Conservation (phyloP, 2,888 invertebrate genomes). For the Cylindroiulus punctatus region DNA sequence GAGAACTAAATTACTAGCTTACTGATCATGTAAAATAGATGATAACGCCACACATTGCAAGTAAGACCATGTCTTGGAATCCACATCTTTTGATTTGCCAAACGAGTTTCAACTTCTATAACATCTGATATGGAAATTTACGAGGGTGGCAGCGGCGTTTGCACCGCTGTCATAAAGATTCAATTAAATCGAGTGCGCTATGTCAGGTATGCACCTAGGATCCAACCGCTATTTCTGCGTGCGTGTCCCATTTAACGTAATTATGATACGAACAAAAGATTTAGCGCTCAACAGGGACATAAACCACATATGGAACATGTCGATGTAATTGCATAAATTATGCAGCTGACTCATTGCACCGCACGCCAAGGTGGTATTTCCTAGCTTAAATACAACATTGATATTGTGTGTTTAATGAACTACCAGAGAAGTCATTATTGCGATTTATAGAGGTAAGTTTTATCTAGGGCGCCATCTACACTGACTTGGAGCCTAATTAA, state of each 20-base stretch:
- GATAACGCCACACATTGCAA: too few relatives aligned
- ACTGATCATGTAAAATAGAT: too few relatives aligned
- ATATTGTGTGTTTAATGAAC: not conserved
- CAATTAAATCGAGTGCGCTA: not conserved
- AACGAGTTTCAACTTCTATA: too few relatives aligned
- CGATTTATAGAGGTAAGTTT: not conserved
- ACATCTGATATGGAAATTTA: too few relatives aligned
- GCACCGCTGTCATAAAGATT: not conserved
- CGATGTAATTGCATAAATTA: slow-evolving; percentile 10
- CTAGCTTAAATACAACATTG: not conserved
- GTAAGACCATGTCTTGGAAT: too few relatives aligned
- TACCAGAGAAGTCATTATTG: not conserved
- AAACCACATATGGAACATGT: not conserved
- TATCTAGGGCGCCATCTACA: not conserved
- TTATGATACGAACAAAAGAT: slow-evolving; percentile 18
- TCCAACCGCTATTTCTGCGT: not conserved
- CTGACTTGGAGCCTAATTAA: too few relatives aligned
- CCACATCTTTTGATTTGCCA: too few relatives aligned
- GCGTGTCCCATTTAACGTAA: slow-evolving; percentile 10
- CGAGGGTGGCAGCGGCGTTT: too few relatives aligned
- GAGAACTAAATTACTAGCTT: too few relatives aligned
- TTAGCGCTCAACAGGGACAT: not conserved
- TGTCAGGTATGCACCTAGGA: not conserved
- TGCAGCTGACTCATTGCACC: not conserved
- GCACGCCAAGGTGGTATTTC: not conserved